Evolutionary conservation across 2,113 vertebrate genomes (phyloP).

Genomic region (Dryoscopus gambensis): DNA sequence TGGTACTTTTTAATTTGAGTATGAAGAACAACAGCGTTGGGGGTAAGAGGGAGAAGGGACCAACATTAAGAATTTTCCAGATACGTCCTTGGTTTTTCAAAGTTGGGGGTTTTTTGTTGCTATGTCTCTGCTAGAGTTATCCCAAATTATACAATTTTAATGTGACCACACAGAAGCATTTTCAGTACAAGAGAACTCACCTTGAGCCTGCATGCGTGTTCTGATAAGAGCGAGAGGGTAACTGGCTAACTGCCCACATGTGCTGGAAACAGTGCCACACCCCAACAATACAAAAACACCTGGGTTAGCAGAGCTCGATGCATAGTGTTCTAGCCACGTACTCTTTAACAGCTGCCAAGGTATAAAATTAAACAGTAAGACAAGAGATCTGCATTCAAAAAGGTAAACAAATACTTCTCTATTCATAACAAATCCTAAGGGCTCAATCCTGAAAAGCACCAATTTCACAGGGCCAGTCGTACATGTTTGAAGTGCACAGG

Average conservation of each 20-base stretch:
- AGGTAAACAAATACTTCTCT: neutral
- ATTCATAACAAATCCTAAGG: neutral
- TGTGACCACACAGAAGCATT: neutral
- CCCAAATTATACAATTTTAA: neutral
- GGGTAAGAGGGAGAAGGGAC: neutral
- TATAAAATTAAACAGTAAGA: neutral
- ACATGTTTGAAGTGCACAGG: neutral
- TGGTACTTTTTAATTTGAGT: neutral
- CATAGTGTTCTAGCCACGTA: conserved; percentile 83
- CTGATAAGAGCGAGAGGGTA: conserved; percentile 89
- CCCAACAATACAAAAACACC: conserved; percentile 85
- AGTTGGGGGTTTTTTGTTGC: neutral
- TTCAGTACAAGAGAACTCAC: conserved; percentile 60
- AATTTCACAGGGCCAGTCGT: neutral
- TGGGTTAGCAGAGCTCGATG: conserved; percentile 86
- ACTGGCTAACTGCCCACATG: conserved; percentile 89
- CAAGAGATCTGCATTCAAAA: neutral
- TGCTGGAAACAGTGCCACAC: conserved; percentile 89
- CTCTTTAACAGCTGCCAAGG: conserved; percentile 85
- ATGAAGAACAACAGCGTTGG: neutral
- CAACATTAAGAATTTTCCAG: neutral
- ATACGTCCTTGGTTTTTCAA: neutral
- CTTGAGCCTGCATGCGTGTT: conserved; percentile 94
- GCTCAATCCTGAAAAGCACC: neutral
- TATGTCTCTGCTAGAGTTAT: neutral